phyloP scores from a whole-genome alignment of 2,888 invertebrate species.

The Meliscaeva auricollis region DNA sequence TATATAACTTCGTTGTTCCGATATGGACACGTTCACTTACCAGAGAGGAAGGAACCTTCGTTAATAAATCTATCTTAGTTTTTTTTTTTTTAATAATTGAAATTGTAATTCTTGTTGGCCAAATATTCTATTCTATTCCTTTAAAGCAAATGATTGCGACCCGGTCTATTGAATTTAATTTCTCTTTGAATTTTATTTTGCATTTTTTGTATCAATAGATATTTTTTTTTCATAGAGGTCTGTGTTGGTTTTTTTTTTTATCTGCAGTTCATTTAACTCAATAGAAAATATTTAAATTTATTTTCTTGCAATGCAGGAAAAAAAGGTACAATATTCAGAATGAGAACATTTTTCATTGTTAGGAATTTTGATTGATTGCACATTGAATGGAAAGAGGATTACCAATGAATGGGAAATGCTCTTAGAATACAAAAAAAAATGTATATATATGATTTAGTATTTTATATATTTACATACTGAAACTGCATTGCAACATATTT shows the following conservation, averaged over 20 bases:
- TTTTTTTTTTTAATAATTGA: no score
- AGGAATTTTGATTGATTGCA: conserved; percentile 48
- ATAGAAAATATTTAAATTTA: conserved; percentile 2
- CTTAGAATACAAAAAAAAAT: neutral
- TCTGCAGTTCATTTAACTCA: conserved; percentile 20
- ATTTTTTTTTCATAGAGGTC: neutral
- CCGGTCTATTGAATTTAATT: neutral
- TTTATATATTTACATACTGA: no score
- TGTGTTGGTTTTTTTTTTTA: neutral
- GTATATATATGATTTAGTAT: no score
- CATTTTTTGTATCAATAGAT: neutral
- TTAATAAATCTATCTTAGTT: no score
- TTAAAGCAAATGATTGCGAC: no score
- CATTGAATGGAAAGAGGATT: conserved; percentile 17
- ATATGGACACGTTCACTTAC: no score
- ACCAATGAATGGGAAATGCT: neutral
- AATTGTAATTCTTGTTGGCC: no score
- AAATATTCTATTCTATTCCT: no score
- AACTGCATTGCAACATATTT: conserved; percentile 21
- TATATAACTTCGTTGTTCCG: no score
- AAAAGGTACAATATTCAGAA: conserved; percentile 17
- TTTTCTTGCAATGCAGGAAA: neutral
- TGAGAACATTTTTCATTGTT: conserved; percentile 40
- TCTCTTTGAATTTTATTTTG: neutral
- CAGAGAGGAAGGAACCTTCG: no score